Evolutionary conservation across 1,140 invertebrate genomes (phyloP), one percentile per base, ranked within the genome.

Genomic region (Littorina saxatilis): DNA sequence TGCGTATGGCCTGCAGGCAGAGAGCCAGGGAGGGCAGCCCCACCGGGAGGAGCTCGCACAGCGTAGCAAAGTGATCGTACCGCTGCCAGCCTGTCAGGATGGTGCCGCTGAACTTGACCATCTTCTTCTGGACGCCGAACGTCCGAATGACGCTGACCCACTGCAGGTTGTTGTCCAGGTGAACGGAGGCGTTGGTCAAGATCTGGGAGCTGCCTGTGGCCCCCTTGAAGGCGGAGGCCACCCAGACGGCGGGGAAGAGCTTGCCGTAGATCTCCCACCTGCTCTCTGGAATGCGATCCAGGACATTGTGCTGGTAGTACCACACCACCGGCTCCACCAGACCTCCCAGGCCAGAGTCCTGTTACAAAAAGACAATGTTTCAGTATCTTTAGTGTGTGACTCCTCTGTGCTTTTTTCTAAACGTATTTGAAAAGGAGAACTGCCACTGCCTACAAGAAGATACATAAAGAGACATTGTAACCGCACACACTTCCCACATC

Each of bases 11-110:
- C 23, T 79, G 55, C 55, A 96, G 90, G 89, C 94, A 95, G 2
- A 95, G 87, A 0, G 94, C 94, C 23, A 96, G 90, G 0, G 95
- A 95, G 15, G 98, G 98, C 81, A 99, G 92, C 3, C 95, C 94
- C 0, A 93, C 93, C 13, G 95, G 95, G 15, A 99, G 91, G 7
- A 98, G 92, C 93, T 99, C 98, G 90, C 97, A 98, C 29, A 98
- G 93, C 0, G 96, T 95, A 2, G 96, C 96, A 93, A 97, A 96
- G 91, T 99, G 98, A 91, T 98, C 97, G 88, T 97, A 98, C 77
- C 95, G 81, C 85, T 95, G 95, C 95, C 95, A 96, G 0, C 95
- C 95, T 15, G 95, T 95, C 37, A 96, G 91, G 0, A 92, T 94
- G 39, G 93, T 88, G 3, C 95, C 95, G 73, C 93, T 88, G 84